Evolutionary conservation across 2,888 invertebrate species (phyloP), one percentile per base, ranked within the genome.

Genomic region (Eretmocerus hayati): DNA sequence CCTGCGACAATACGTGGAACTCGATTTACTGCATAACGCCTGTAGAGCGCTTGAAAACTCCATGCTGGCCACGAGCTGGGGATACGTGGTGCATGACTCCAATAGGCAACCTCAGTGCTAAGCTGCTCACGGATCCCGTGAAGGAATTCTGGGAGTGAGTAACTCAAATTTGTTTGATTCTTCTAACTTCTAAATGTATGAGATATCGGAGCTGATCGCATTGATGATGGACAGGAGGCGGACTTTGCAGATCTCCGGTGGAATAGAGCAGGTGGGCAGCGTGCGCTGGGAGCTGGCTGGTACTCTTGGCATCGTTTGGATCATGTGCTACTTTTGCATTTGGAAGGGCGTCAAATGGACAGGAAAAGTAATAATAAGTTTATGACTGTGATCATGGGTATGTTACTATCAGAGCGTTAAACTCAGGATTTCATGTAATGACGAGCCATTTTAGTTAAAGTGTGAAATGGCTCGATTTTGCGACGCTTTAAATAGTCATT

Each of bases 261-360:
- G 96, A 19, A 87, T 99, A 39, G 92, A 94, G 54, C 80, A 91
- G 55, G 81, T 93, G 2, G 95, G 96, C 13, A 80, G 80, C 52
- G 81, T 97, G 49, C 81, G 94, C 57, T 95, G 93, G 92, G 94
- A 94, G 71, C 74, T 97, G 55, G 95, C 95, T 3, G 87, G 92
- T 3, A 93, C 93, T 2, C 75, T 99, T 15, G 76, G 93, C 1
- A 73, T 94, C 2, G 93, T 93, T 2, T 97, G 97, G 97, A 80
- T 96, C 53, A 77, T 96, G 59, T 95, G 95, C 74, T 97, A 97
- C 75, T 94, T 99, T 74, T 96, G 95, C 72, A 95, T 96, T 65
- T 95, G 94, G 94, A 96, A 96, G 76, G 97, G 97, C 1, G 95
- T 99, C 36, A 87, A 91, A 66, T 96, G 95, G 94, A 96, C 97